Evolutionary conservation across 2,113 vertebrate species (phyloP).

Genomic region (Pachycephala philippinensis): DNA sequence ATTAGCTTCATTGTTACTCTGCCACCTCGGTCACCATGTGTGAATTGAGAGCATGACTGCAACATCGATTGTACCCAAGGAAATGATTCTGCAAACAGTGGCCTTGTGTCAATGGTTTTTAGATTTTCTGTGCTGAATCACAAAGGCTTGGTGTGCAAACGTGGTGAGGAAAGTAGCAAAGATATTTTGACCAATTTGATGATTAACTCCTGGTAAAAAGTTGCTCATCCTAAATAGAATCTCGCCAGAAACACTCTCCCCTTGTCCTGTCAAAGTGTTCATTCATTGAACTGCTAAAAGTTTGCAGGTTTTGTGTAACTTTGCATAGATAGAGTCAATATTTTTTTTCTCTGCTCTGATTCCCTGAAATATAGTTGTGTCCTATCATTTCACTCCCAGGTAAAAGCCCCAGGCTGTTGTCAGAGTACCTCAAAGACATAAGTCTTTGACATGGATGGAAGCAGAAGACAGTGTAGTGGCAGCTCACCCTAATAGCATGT

Average conservation of each 20-base stretch:
- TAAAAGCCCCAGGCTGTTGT: background rate
- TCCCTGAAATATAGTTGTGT: background rate
- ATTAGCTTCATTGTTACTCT: background rate
- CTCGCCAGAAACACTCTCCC: background rate
- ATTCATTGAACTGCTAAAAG: background rate
- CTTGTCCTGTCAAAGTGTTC: background rate
- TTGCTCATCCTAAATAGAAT: background rate
- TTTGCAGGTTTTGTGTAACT: background rate
- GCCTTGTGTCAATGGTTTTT: background rate
- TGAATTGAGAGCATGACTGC: background rate
- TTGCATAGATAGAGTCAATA: background rate
- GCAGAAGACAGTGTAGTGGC: background rate
- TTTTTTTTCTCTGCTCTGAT: background rate
- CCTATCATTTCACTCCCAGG: background rate
- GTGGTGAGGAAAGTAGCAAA: background rate
- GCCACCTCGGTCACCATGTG: background rate
- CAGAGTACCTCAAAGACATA: background rate
- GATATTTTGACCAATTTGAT: background rate
- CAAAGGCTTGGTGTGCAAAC: background rate
- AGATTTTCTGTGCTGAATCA: background rate
- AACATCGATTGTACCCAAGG: background rate
- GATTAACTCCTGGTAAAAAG: background rate
- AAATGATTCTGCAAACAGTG: constrained; percentile 9
- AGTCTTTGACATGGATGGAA: background rate
- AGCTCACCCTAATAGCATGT: background rate